Base-by-base conservation (phyloP, 2,888 invertebrate genomes). In the Habrosyne pyritoides region DNA sequence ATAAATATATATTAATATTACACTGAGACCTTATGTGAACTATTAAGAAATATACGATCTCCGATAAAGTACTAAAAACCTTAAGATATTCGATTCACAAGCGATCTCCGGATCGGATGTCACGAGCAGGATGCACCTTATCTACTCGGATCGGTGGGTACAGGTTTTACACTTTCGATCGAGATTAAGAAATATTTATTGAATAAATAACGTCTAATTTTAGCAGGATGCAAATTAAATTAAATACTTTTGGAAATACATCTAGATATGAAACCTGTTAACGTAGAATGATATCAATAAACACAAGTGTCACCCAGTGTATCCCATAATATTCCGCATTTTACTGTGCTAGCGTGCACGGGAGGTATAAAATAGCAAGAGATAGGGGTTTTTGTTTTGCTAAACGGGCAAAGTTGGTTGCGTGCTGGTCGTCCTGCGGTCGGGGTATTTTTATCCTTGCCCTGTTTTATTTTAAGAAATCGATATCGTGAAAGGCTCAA, bases 361-460 rank as follows among this genome's bases (percentile, higher is more conserved):
- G 54, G 53, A 47, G 57, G 56, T 57, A 73, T 79, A 77, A 77
- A 57, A 61, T 59, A 49, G 53, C 26, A 49, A 56, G 59, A 64
- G 58, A 68, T 58, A 33, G 26, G 60, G 57, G 64, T 64, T 72
- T 70, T 74, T 69, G 71, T 75, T 67, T 68, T 59, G 59, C 56
- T 63, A 71, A 78, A 78, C 69, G 70, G 53, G 60, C 61, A 53
- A 75, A 73, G 66, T 75, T 73, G 61, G 54, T 75, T 56, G 69
- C 73, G 75, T 76, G 42, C 42, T 18, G 73, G 30, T 50, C 24
- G 57, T 63, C 64, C 57, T 71, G 77, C 61, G 71, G 73, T 67
- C 55, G 49, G 60, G 53, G 59, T 62, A 63, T 65, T 67, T 63
- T 61, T 65, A 62, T 64, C 61, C 66, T 57, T 63, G 56, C 61